Base-by-base conservation (phyloP, 2,797 vertebrate species). In the Atherinosoma microstoma region DNA sequence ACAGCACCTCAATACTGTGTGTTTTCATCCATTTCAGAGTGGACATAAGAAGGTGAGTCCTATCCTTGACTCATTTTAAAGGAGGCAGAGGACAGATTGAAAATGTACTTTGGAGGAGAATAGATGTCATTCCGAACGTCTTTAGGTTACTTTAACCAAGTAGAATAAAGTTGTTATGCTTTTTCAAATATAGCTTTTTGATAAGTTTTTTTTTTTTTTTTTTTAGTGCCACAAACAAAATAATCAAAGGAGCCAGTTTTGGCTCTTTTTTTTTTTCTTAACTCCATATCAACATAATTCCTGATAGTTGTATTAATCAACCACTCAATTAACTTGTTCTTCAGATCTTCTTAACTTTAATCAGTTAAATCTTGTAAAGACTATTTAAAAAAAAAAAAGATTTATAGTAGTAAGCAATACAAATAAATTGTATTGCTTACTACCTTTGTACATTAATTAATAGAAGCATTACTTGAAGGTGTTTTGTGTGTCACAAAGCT, bases 41-140 rank as follows among this genome's bases (percentile, higher is more conserved):
- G 56, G 22, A 56, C 72, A 16, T 47, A 58, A 71, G 75, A 59
- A 61, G 74, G 73, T 73, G 57, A 76, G 76, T 82, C 51, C 77
- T 70, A 82, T 74, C 27, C 49, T 72, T 67, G 45, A 9, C 13
- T 18, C 40, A 58, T 7, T 40, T 2, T 24, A 65, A 40, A 42
- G 15, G 12, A 78, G 38, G 38, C 51, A 32, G 32, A 2, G 53
- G 61, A 68, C 64, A 78, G 34, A 67, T 65, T 57, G 57, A 27
- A 75, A 71, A 71, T 67, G 36, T 60, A 60, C 53, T 59, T 76
- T 60, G 6, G 15, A 24, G 6, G 1, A 64, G 77, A 75, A 58
- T 9, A 20, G 8, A 40, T 85, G 16, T 66, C 42, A 84, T 30
- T 66, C 30, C 69, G 79, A 82, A 15, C 18, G 54, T 40, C 29